Conservation (phyloP, 2,888 invertebrate genomes). For the Listrodromus nycthemerus region DNA sequence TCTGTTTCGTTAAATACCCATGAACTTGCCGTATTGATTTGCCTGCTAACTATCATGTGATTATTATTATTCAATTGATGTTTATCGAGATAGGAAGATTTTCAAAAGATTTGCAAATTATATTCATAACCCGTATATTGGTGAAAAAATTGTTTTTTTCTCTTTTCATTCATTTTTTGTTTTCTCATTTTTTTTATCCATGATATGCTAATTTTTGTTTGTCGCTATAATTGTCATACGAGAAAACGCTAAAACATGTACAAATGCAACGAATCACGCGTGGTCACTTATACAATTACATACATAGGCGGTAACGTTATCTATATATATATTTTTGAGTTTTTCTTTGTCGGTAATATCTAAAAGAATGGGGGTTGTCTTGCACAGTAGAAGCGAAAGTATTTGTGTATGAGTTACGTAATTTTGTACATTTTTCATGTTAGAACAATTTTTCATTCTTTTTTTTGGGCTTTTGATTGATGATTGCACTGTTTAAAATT, state of each 20-base stretch:
- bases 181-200: constrained; percentile 46
- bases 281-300: constrained; percentile 78
- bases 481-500: constrained; percentile 83
- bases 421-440: constrained; percentile 79
- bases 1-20: constrained; percentile 34
- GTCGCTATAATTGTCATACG: constrained; percentile 71
- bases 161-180: constrained; percentile 41
- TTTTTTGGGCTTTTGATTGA: constrained; percentile 70
- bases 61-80: constrained; percentile 16
- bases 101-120: constrained; percentile 66
- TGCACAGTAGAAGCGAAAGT: constrained; percentile 76
- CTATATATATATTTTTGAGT: constrained; percentile 73
- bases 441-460: constrained; percentile 72
- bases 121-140: constrained; percentile 77
- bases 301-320: constrained; percentile 79
- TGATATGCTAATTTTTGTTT: constrained; percentile 61
- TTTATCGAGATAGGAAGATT: constrained; percentile 26
- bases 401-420: constrained; percentile 69
- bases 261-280: constrained; percentile 79
- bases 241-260: constrained; percentile 77
- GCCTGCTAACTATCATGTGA: constrained; percentile 10
- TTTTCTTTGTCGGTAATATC: constrained; percentile 70
- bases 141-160: constrained; percentile 72
- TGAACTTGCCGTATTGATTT: constrained; percentile 19
- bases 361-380: constrained; percentile 75